Evolutionary conservation across 1,140 invertebrate genomes (phyloP), one percentile per base, ranked within the genome.

Genomic region (Metaphire vulgaris): DNA sequence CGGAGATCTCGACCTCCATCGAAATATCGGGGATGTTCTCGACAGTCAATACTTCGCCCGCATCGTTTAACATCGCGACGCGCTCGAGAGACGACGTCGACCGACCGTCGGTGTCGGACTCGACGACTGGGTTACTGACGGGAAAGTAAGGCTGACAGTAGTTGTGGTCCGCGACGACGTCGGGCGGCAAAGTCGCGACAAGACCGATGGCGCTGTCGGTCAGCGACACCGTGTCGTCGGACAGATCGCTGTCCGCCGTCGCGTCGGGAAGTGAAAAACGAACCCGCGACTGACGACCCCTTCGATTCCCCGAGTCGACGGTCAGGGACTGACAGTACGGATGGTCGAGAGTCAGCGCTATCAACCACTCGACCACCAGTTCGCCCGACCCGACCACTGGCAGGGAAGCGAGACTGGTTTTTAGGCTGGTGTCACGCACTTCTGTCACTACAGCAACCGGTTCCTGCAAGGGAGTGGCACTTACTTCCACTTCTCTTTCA

Each of bases 101-200:
- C 41, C 21, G 6, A 56, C 41, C 41, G 41, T 56, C 41, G 21
- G 41, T 12, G 41, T 56, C 41, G 41, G 6, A 12, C 21, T 12
- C 41, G 6, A 56, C 41, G 6, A 2, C 14, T 2, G 34, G 33
- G 14, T 75, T 30, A 21, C 71, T 33, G 16, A 72, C 69, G n/a
- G 75, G 75, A 31, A 34, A 33, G 33, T 21, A 76, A 0, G 80
- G 81, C 65, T 82, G 79, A 76, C 83, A 84, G 79, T 85, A 85
- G 75, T 82, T 84, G 65, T 85, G 84, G 74, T 85, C 84, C 21
- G 83, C 82, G 79, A 80, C 82, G 21, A 85, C 79, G 69, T 82
- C 79, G 1, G 76, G 41, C 2, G 76, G 76, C 32, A 77, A 69
- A 21, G 30, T 33, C 12, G 68, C 67, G 6, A 70, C 30, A 31